Evolutionary conservation across 2,113 vertebrate genomes (phyloP).

Genomic region (Chaetodon trifascialis): DNA sequence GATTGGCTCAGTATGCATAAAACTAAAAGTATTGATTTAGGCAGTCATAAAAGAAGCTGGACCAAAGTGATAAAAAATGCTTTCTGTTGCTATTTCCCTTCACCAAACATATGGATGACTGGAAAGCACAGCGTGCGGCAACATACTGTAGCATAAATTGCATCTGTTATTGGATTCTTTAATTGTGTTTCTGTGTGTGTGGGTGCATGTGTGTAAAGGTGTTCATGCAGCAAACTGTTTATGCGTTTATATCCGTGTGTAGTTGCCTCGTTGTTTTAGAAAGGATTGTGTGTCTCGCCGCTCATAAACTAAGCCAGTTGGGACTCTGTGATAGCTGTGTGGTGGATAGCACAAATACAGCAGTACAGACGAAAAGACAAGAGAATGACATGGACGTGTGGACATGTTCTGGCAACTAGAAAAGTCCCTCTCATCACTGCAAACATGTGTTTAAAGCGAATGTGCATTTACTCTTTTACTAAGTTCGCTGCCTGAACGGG

Average conservation of each 20-base stretch:
- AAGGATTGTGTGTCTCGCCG: slow-evolving; percentile 33
- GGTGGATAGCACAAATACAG: neutral
- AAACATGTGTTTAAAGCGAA: slow-evolving; percentile 9
- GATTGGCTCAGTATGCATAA: slow-evolving; percentile 46
- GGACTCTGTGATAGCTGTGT: neutral
- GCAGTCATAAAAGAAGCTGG: slow-evolving; percentile 49
- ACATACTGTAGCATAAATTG: slow-evolving; percentile 45
- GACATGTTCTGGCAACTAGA: no score
- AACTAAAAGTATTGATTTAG: slow-evolving; percentile 65
- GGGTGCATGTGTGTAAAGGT: slow-evolving; percentile 17
- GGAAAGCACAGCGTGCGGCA: slow-evolving; percentile 34
- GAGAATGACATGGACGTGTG: neutral
- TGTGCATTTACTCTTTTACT: neutral
- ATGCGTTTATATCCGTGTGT: slow-evolving; percentile 6
- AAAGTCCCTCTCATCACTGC: neutral
- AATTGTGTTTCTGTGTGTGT: slow-evolving; percentile 20
- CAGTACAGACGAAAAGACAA: neutral
- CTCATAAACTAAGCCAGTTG: slow-evolving; percentile 17
- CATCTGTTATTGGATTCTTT: slow-evolving; percentile 58
- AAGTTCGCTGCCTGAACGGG: neutral
- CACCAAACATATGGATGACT: slow-evolving; percentile 63
- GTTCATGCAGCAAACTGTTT: slow-evolving; percentile 3
- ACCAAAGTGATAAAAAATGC: slow-evolving; percentile 50
- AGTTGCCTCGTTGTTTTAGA: slow-evolving; percentile 11
- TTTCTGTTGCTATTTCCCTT: slow-evolving; percentile 43